These are phyloP conservation scores for Latrodectus geometricus DNA, from an alignment of 1,140 invertebrate species.

Conservation along the genomic window DNA sequence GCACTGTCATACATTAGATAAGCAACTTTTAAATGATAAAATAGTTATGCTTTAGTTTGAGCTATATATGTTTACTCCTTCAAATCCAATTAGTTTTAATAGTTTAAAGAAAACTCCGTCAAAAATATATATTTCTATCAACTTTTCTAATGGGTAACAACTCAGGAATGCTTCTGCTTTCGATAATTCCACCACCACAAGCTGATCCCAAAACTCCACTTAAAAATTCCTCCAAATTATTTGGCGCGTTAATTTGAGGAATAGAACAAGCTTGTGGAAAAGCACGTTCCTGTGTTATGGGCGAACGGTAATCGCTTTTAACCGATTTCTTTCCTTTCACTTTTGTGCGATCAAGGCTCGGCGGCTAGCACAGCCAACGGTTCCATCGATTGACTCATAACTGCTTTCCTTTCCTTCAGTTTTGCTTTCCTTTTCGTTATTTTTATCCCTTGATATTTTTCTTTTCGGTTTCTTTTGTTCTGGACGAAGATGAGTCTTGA, in stretches of 20 bases:
- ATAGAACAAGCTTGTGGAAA: conserved; percentile 32
- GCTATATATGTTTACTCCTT: too few species aligned
- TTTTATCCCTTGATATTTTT: neutral
- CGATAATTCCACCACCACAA: neutral
- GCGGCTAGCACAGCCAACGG: conserved; percentile 21
- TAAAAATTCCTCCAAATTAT: conserved; percentile 60
- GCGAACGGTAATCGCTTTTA: conserved; percentile 56
- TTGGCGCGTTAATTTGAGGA: conserved; percentile 55
- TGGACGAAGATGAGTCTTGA: neutral
- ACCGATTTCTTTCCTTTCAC: conserved; percentile 53
- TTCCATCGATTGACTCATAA: conserved; percentile 56
- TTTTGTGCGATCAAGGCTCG: conserved; percentile 41
- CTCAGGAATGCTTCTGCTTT: too few species aligned
- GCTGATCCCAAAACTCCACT: conserved; percentile 37
- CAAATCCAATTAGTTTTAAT: too few species aligned
- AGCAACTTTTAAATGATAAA: too few species aligned
- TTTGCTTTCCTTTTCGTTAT: conserved; percentile 14
- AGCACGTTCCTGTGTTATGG: conserved; percentile 55
- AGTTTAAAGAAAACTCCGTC: too few species aligned
- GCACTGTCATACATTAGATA: too few species aligned
- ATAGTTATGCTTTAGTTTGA: too few species aligned
- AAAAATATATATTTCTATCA: too few species aligned
- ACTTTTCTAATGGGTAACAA: too few species aligned
- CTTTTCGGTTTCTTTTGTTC: conserved; percentile 33
- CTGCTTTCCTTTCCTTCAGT: conserved; percentile 38